Conservation (phyloP, 2,113 vertebrate genomes). For the Hypanus sabinus region DNA sequence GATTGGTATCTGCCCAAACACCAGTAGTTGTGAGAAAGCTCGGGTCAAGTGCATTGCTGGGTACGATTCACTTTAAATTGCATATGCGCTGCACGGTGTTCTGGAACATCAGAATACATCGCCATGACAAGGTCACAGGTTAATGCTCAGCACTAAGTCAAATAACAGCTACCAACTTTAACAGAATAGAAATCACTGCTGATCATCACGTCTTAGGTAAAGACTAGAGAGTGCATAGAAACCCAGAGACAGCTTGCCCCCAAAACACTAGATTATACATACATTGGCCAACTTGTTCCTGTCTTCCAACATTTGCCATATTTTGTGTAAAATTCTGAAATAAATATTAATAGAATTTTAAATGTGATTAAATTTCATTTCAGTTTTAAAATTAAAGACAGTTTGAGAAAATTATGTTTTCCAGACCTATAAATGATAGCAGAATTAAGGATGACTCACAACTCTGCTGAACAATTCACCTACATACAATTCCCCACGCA, state of each 20-base stretch:
- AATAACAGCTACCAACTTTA: background rate
- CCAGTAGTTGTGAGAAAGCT: background rate
- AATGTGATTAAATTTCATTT: background rate
- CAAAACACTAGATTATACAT: background rate
- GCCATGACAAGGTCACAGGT: background rate
- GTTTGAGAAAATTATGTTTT: background rate
- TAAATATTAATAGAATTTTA: background rate
- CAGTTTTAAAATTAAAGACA: background rate
- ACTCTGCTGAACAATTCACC: background rate
- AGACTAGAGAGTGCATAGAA: background rate
- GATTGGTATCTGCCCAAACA: background rate
- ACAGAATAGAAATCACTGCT: background rate
- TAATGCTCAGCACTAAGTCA: background rate
- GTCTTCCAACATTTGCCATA: background rate
- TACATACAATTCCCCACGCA: too few relatives aligned
- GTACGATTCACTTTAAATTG: background rate
- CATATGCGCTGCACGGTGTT: background rate
- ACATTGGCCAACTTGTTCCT: background rate
- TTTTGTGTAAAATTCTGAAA: background rate
- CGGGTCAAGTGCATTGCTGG: background rate
- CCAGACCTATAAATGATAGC: background rate
- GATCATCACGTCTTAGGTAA: background rate
- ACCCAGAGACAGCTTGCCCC: background rate
- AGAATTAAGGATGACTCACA: background rate
- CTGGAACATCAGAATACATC: background rate